These are phyloP conservation scores for Ciconia boyciana DNA, from an alignment of 2,113 vertebrate genomes.

Conservation along the genomic window DNA sequence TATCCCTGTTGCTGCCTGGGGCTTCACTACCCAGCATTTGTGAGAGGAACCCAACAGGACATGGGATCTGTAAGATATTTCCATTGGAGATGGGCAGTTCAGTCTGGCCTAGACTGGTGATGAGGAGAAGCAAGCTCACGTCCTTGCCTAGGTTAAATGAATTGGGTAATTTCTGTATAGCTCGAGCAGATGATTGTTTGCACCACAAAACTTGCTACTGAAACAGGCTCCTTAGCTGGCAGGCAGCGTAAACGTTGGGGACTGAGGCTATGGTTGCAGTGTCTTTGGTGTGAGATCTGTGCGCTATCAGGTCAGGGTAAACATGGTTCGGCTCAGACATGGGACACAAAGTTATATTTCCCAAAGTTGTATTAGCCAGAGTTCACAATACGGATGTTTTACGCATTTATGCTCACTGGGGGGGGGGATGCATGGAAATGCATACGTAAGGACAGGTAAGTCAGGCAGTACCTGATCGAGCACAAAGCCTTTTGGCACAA, in stretches of 20 bases:
- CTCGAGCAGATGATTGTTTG: neutral
- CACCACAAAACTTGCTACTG: neutral
- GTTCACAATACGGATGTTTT: neutral
- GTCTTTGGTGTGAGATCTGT: neutral
- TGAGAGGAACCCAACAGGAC: neutral
- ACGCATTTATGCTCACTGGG: neutral
- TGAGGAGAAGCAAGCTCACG: neutral
- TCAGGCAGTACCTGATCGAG: neutral
- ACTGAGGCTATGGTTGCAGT: neutral
- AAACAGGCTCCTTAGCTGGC: neutral
- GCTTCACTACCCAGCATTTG: neutral
- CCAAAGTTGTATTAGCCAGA: accelerated
- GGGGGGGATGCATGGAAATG: neutral
- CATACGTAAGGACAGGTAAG: neutral
- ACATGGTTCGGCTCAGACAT: accelerated
- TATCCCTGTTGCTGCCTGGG: neutral
- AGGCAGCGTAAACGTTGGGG: neutral
- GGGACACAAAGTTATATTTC: neutral
- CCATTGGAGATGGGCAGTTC: neutral
- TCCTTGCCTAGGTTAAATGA: neutral
- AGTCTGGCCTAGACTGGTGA: neutral
- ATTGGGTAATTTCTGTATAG: neutral
- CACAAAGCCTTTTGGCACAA: neutral
- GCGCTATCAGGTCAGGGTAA: neutral
- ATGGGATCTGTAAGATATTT: neutral